Evolutionary conservation across 2,113 vertebrate genomes (phyloP).

Genomic region (Perca schrenkii): DNA sequence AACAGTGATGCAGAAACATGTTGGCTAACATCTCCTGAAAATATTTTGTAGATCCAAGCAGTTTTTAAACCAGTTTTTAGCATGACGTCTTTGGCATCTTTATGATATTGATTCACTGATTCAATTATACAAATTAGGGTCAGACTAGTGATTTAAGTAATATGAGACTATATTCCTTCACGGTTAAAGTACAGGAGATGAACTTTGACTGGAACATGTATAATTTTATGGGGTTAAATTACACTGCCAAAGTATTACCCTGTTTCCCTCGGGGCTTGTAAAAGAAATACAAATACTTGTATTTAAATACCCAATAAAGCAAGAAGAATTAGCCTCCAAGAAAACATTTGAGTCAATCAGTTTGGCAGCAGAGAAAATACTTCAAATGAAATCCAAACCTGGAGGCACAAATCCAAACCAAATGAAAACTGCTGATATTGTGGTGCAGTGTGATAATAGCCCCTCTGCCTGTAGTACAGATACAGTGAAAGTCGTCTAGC

Average conservation of each 20-base stretch:
- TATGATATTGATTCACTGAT: not conserved
- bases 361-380: constrained; percentile 17
- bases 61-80: not conserved
- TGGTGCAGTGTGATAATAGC: constrained; percentile 40
- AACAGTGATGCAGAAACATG: constrained; percentile 12
- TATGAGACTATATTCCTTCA: not conserved
- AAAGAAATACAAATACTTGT: constrained; percentile 34
- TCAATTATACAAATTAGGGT: not conserved
- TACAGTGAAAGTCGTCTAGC: constrained; percentile 48
- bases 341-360: not conserved
- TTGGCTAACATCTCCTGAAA: constrained; percentile 28
- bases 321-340: not conserved
- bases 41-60: constrained; percentile 9
- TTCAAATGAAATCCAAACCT: constrained; percentile 26
- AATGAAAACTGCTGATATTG: constrained; percentile 23
- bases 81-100: not conserved
- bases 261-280: constrained; percentile 2
- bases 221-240: constrained; percentile 34
- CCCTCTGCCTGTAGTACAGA: constrained; percentile 29
- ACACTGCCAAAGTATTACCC: constrained; percentile 27
- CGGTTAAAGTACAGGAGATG: not conserved
- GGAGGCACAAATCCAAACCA: constrained; percentile 20
- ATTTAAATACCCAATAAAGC: constrained; percentile 34
- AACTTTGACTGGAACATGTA: constrained; percentile 21
- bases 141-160: not conserved